phyloP scores from a whole-genome alignment of 2,797 vertebrate species.

The Rallus crepitans region DNA sequence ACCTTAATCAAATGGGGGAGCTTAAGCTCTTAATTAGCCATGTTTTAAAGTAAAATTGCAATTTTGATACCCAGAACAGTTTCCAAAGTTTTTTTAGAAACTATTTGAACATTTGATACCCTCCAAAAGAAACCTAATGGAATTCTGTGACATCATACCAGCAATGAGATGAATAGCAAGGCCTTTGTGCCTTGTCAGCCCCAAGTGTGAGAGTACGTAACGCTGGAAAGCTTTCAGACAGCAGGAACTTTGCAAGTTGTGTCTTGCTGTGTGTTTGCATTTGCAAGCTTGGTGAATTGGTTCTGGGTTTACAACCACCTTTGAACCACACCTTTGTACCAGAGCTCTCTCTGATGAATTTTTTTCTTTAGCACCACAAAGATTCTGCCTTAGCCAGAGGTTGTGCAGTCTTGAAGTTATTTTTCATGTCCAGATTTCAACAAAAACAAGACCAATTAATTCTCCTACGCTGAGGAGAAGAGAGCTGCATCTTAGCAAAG shows the following conservation, averaged over 20 bases:
- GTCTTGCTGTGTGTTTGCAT: background rate
- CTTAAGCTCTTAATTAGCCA: background rate
- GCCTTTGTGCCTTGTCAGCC: background rate
- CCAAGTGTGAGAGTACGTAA: background rate
- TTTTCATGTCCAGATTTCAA: background rate
- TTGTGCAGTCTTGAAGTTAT: background rate
- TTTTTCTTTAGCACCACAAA: background rate
- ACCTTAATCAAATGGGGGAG: background rate
- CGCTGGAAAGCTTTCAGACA: background rate
- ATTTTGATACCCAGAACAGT: background rate
- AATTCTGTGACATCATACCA: accelerated
- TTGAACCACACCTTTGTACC: no score
- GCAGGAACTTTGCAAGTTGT: background rate
- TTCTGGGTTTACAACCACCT: no score
- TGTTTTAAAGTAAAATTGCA: background rate
- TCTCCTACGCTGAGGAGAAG: background rate
- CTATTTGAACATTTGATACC: background rate
- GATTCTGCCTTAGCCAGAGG: background rate
- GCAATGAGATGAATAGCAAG: background rate
- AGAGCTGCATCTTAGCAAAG: background rate
- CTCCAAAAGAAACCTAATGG: background rate
- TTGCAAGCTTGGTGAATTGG: background rate
- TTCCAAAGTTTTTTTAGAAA: background rate
- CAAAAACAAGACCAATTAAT: background rate
- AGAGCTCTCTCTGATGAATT: background rate